Evolutionary conservation across 2,113 vertebrate genomes (phyloP), one percentile per base, ranked within the genome.

Genomic region (Leptobrachium leishanense): DNA sequence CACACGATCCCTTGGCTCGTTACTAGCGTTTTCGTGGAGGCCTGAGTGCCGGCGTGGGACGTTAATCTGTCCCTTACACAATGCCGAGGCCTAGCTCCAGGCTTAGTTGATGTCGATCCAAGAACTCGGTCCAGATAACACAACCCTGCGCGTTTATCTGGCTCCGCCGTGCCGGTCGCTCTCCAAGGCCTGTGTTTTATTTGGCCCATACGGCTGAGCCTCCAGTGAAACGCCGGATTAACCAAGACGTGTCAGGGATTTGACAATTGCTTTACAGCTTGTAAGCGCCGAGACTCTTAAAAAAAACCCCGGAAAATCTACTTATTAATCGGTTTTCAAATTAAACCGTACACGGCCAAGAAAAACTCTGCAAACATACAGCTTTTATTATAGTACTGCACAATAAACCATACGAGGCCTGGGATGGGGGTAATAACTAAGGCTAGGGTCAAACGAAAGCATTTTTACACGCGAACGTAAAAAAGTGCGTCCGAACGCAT

Each of bases 241-340:
- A 13, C 43, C 50, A 55, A 20, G 31, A 54, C 53, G 31, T 46
- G 68, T 72, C 57, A 41, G n/a, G 68, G 76, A 79, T 65, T 72
- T 72, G 76, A 62, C 68, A 70, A 68, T 70, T 64, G 64, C 76
- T 78, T 71, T 72, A 65, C 76, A 79, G 76, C 76, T 72, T 79
- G 57, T 79, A 54, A 65, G 44, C 31, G 13, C 43, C 42, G 31
- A 70, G 6, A 15, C 39, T 43, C 50, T 8, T 31, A 31, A 31
- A 31, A 31, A 31, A 31, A 31, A 0, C 20, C 20, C 20, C 20
- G 20, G 20, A 31, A 13, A 43, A 54, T 6, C 11, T 54, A 54
- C 20, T 11, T 54, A 54, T 54, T 54, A 54, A 54, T 6, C 50
- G 1, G 50, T 54, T 54, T 54, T 6, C 50, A 54, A 6, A 54